Conservation (phyloP, 2,888 invertebrate genomes). For the Glaucopsyche alexis region DNA sequence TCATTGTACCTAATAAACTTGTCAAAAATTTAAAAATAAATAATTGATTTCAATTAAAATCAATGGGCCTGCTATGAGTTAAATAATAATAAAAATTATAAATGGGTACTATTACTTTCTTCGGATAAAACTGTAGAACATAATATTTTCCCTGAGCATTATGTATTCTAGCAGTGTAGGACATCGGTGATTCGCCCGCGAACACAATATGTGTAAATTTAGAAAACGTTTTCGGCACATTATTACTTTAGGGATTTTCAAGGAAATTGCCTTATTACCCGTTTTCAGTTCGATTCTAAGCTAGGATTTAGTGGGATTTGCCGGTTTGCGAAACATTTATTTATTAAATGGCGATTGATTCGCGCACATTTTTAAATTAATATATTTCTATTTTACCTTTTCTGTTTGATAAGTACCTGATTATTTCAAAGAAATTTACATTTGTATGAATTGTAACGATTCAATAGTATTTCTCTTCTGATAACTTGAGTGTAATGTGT, state of each 20-base stretch:
- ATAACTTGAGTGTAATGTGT: too few species aligned
- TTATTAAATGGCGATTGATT: constrained; percentile 46
- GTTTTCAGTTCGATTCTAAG: constrained; percentile 70
- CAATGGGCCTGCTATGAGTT: not conserved
- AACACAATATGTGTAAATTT: constrained; percentile 79
- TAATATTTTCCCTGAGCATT: constrained; percentile 52
- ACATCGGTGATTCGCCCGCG: constrained; percentile 66
- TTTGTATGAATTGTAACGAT: not conserved
- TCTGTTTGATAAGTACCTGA: not conserved
- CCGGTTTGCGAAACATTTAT: constrained; percentile 51
- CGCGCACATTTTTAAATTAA: not conserved
- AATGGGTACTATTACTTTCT: not conserved
- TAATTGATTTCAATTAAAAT: not conserved
- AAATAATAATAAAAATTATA: not conserved
- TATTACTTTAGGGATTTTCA: constrained; percentile 78
- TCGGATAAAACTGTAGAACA: not conserved
- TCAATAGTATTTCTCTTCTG: not conserved
- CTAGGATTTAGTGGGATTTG: constrained; percentile 68
- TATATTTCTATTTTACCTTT: not conserved
- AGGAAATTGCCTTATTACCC: constrained; percentile 78
- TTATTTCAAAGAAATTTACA: not conserved
- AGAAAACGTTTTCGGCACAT: constrained; percentile 77
- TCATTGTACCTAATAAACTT: too few species aligned
- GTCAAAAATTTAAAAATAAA: too few species aligned
- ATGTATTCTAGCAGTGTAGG: constrained; percentile 70